Conservation (phyloP, 2,888 invertebrate species). For the Campoplex capitator region DNA sequence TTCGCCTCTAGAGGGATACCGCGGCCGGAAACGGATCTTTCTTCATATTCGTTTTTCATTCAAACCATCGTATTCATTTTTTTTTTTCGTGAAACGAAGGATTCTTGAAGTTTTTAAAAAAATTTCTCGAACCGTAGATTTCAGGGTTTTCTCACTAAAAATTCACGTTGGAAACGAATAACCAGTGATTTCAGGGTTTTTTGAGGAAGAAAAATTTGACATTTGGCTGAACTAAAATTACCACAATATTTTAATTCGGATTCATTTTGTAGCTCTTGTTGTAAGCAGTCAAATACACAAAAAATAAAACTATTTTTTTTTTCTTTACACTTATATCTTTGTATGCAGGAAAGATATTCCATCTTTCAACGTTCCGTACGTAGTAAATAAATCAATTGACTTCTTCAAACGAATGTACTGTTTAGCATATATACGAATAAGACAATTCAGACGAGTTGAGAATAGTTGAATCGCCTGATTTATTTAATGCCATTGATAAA, state of each 20-base stretch:
- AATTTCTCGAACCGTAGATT: too few relatives aligned
- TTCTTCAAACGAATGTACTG: neutral
- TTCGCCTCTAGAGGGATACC: neutral
- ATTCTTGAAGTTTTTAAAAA: too few relatives aligned
- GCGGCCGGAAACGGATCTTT: too few relatives aligned
- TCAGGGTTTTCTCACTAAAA: too few relatives aligned
- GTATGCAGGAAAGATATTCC: neutral
- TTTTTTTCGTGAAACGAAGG: too few relatives aligned
- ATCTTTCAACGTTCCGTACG: neutral
- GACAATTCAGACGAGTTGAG: neutral
- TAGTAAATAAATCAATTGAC: neutral
- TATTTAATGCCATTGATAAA: neutral
- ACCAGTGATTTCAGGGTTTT: too few relatives aligned
- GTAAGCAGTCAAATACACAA: neutral
- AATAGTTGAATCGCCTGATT: conserved; percentile 16
- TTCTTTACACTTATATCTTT: neutral
- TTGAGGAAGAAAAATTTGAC: too few relatives aligned
- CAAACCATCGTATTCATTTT: too few relatives aligned
- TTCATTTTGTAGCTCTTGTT: too few relatives aligned
- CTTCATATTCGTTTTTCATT: neutral
- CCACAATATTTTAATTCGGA: too few relatives aligned
- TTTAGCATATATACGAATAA: neutral
- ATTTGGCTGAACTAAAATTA: too few relatives aligned
- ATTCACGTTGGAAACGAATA: too few relatives aligned
- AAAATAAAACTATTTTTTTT: neutral